phyloP scores from a whole-genome alignment of 2,113 vertebrate species.

The Xiphorhynchus elegans region DNA sequence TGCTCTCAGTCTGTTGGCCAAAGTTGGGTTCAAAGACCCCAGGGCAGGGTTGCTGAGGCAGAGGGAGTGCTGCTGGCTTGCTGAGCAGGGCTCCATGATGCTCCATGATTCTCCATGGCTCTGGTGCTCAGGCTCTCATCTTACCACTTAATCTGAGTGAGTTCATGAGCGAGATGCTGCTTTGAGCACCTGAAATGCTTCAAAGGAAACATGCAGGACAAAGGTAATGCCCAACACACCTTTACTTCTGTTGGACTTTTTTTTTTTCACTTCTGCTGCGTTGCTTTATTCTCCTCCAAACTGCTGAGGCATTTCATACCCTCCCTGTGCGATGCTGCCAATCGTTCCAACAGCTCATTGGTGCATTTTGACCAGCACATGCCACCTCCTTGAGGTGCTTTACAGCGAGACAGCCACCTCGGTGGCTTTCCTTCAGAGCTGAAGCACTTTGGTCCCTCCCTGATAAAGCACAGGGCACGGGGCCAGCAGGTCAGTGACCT shows the following conservation, averaged over 20 bases:
- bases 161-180: neutral
- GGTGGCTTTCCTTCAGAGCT: neutral
- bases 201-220: neutral
- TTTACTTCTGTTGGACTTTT: accelerated
- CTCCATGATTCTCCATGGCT: neutral
- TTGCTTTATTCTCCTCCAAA: neutral
- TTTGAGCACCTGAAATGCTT: neutral
- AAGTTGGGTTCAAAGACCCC: neutral
- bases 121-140: accelerated
- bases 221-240: neutral
- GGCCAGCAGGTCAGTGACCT: neutral
- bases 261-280: neutral
- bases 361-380: accelerated
- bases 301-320: neutral
- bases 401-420: accelerated
- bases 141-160: accelerated
- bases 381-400: neutral
- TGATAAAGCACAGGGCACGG: neutral
- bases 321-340: neutral
- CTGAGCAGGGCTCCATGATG: no score
- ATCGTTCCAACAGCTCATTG: accelerated
- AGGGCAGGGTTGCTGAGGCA: neutral
- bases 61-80: neutral
- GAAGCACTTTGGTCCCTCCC: neutral
- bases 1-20: neutral